Evolutionary conservation across 2,888 invertebrate genomes (phyloP).

Genomic region (Apeira syringaria): DNA sequence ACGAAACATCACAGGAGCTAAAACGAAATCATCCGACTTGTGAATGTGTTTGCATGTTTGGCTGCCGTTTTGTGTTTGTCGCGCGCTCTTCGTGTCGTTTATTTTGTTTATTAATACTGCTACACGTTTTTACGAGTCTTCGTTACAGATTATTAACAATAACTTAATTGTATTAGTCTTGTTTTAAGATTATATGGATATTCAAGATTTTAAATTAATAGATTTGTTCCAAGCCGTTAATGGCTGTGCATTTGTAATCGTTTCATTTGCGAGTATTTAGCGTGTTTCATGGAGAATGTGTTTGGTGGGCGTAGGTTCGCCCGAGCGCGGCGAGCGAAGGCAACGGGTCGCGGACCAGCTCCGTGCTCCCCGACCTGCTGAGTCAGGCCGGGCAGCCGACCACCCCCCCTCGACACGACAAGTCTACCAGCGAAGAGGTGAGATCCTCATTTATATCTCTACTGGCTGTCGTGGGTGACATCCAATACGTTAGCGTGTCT

Average conservation of each 20-base stretch:
- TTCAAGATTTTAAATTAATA: no score
- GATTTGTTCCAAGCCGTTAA: no score
- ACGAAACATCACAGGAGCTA: slow-evolving; percentile 68
- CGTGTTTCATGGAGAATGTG: slow-evolving; percentile 22
- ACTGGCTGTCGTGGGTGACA: neutral
- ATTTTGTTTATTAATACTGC: slow-evolving; percentile 46
- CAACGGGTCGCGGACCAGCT: slow-evolving; percentile 92
- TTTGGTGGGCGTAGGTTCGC: slow-evolving; percentile 55
- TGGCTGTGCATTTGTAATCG: no score
- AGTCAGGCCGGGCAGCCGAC: slow-evolving; percentile 94
- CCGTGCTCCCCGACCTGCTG: slow-evolving; percentile 96
- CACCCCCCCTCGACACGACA: slow-evolving; percentile 95
- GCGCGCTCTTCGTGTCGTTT: slow-evolving; percentile 48
- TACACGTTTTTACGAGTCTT: slow-evolving; percentile 38
- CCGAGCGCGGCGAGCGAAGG: slow-evolving; percentile 79
- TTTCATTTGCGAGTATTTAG: neutral
- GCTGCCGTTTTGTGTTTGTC: slow-evolving; percentile 74
- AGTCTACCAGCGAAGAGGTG: slow-evolving; percentile 98
- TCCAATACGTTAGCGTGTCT: neutral
- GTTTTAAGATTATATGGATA: no score
- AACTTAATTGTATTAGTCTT: slow-evolving; percentile 16
- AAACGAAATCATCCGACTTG: slow-evolving; percentile 56
- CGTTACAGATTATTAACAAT: slow-evolving; percentile 21
- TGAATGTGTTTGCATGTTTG: slow-evolving; percentile 79
- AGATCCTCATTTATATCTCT: slow-evolving; percentile 43